phyloP scores from a whole-genome alignment of 2,113 vertebrate species.

The Tyrannus savana region DNA sequence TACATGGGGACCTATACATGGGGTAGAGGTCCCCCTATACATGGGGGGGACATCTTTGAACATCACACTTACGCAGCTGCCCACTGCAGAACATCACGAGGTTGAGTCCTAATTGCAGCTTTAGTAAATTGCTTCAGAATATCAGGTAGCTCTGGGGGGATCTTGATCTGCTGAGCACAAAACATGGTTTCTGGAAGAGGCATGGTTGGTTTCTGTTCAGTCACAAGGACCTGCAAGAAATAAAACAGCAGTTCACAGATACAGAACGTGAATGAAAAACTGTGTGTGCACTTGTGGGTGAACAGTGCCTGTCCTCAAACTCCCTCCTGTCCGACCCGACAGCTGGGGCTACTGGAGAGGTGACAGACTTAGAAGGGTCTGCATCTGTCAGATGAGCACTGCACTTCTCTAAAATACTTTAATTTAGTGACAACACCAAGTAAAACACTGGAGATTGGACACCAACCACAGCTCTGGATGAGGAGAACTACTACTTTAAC shows the following conservation, averaged over 20 bases:
- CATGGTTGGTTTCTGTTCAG: conserved; percentile 69
- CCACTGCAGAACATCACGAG: conserved; percentile 87
- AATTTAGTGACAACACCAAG: neutral
- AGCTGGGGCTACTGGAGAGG: neutral
- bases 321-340: fast-evolving
- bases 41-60: neutral
- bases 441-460: neutral
- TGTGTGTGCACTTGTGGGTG: fast-evolving
- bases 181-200: conserved; percentile 87
- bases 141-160: conserved; percentile 86
- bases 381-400: neutral
- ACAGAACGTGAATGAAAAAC: neutral
- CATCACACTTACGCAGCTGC: conserved; percentile 82
- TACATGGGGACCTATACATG: too few species aligned
- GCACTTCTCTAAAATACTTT: fast-evolving
- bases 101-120: conserved; percentile 91
- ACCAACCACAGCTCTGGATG: neutral
- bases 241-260: neutral
- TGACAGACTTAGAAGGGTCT: neutral
- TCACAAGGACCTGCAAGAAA: neutral
- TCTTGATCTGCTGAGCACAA: conserved; percentile 91
- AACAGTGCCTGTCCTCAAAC: neutral
- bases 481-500: neutral
- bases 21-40: too few species aligned
- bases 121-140: conserved; percentile 94